Base-by-base conservation (phyloP, 2,888 invertebrate genomes). In the Callyntrura guangdongensis region DNA sequence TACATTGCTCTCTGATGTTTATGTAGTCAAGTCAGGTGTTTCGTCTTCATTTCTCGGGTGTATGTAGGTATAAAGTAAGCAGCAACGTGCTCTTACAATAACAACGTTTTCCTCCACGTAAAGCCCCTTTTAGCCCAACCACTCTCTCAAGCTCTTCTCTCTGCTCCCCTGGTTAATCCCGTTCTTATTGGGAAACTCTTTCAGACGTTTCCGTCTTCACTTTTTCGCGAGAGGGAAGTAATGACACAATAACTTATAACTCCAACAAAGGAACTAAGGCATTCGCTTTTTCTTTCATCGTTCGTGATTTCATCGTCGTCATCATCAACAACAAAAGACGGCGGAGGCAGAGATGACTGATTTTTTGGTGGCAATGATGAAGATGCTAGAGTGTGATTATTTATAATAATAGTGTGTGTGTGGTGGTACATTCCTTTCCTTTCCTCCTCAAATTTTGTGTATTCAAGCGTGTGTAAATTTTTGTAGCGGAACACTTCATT, bases 1-100 rank as follows among this genome's bases (percentile, higher is more conserved):
- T 25, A n/a, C n/a, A n/a, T n/a, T n/a, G n/a, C n/a, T 82, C 67
- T 11, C 17, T 59, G 25, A 1, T 85, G 53, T 86, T 86, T 86
- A 82, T 67, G 87, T 69, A 88, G 82, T 88, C 87, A 67, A 88
- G 87, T 88, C 87, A 88, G 87, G 87, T 88, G 87, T 69, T 79
- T 67, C 49, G 79, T 81, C 59, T 49, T 85, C 69, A 67, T 83
- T 83, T 83, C 83, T 22, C 22, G 12, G 64, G 81, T n/a, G n/a
- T n/a, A n/a, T n/a, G n/a, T n/a, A n/a, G n/a, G n/a, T 17, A 25
- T 17, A 5, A 12, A 36, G 59, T 25, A 20, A n/a, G n/a, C n/a
- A n/a, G 20, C 6, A 83, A 67, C 36, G 61, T 83, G 47, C 53
- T 56, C 9, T 53, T 69, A 0, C 25, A 56, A 53, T 14, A 79